Conservation (phyloP, 2,797 vertebrate species). For the Cynopterus sphinx region DNA sequence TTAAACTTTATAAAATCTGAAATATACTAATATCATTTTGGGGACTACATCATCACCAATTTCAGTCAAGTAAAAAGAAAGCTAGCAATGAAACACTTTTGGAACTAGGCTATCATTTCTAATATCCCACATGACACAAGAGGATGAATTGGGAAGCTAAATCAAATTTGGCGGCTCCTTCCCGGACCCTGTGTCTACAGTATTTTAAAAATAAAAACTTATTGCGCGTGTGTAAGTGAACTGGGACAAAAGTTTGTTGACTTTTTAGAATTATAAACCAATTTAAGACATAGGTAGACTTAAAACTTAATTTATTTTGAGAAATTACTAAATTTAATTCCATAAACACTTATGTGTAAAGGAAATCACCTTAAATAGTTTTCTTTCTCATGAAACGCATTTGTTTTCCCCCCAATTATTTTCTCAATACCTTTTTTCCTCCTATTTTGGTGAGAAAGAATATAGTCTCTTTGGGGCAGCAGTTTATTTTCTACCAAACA, state of each 20-base stretch:
- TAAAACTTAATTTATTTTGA: constrained; percentile 44
- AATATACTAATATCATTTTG: neutral
- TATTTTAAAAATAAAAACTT: neutral
- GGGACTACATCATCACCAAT: neutral
- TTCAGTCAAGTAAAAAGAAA: neutral
- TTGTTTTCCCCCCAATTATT: constrained; percentile 53
- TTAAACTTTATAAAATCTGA: constrained; percentile 5
- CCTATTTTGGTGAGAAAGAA: neutral
- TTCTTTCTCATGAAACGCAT: constrained; percentile 59
- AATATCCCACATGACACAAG: rapidly evolving
- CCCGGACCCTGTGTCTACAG: neutral
- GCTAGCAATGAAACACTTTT: neutral
- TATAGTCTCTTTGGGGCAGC: constrained; percentile 39
- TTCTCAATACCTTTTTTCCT: constrained; percentile 9
- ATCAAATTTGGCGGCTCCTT: neutral
- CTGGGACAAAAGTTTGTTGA: neutral
- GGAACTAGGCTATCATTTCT: neutral
- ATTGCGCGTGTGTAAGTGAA: neutral
- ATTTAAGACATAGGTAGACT: constrained; percentile 9
- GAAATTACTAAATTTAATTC: constrained; percentile 45
- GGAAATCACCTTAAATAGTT: neutral
- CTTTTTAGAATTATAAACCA: neutral
- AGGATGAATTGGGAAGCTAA: neutral
- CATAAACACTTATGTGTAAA: constrained; percentile 15
- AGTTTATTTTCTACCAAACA: constrained; percentile 66